Evolutionary conservation across 1,140 invertebrate species (phyloP).

Genomic region (Uloborus diversus): DNA sequence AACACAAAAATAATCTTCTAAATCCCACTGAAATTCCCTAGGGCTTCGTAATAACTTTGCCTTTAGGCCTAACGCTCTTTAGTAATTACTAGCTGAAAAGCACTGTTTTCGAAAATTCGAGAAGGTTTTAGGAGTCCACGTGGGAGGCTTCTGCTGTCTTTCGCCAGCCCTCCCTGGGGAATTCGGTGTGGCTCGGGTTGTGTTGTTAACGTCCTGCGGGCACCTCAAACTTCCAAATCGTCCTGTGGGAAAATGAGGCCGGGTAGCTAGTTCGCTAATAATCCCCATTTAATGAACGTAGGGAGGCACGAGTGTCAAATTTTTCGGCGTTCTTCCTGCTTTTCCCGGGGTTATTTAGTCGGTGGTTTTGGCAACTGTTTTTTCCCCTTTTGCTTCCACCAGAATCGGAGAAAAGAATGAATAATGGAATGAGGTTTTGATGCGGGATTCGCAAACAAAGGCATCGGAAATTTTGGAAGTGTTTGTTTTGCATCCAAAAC

Average conservation of each 20-base stretch:
- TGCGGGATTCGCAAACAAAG: slow-evolving; percentile 43
- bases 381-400: neutral
- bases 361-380: slow-evolving; percentile 1
- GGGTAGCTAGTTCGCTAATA: slow-evolving; percentile 43
- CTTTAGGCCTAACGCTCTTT: slow-evolving; percentile 52
- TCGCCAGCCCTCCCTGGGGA: slow-evolving; percentile 2
- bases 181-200: slow-evolving; percentile 14
- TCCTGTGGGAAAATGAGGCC: slow-evolving; percentile 12
- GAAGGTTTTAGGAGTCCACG: slow-evolving; percentile 48
- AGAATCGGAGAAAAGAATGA: slow-evolving; percentile 28
- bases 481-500: slow-evolving; percentile 5
- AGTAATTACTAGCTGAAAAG: slow-evolving; percentile 37
- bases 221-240: slow-evolving; percentile 55
- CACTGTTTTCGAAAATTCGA: slow-evolving; percentile 49
- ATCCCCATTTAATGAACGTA: slow-evolving; percentile 50
- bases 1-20: slow-evolving; percentile 33
- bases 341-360: slow-evolving; percentile 43
- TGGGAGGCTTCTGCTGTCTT: neutral
- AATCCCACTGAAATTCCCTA: slow-evolving; percentile 17
- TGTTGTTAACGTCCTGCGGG: slow-evolving; percentile 50
- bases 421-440: slow-evolving; percentile 49
- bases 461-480: slow-evolving; percentile 25
- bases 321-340: slow-evolving; percentile 27
- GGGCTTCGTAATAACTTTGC: slow-evolving; percentile 44
- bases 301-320: slow-evolving; percentile 41